Evolutionary conservation across 2,888 invertebrate species (phyloP).

Genomic region (Phania funesta): DNA sequence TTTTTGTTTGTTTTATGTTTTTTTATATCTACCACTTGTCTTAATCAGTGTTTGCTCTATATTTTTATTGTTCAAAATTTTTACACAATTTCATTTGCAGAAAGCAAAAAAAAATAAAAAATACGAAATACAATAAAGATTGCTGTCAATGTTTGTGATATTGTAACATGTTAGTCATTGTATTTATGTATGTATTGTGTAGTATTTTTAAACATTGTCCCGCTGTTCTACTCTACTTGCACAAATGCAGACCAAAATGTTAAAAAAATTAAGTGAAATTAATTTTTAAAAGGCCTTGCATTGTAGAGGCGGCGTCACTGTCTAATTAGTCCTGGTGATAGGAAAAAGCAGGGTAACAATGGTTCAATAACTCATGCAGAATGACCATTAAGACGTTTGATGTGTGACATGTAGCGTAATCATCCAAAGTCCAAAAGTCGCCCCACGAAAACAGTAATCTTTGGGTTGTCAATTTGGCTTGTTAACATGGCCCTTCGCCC

Average conservation of each 20-base stretch:
- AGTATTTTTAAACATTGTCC: conserved; percentile 2
- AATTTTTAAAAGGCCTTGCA: too few relatives aligned
- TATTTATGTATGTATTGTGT: too few relatives aligned
- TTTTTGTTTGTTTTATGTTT: neutral
- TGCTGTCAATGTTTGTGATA: conserved; percentile 38
- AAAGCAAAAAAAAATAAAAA: conserved; percentile 2
- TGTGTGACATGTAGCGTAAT: too few relatives aligned
- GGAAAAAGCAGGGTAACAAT: too few relatives aligned
- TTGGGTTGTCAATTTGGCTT: too few relatives aligned
- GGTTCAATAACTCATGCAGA: too few relatives aligned
- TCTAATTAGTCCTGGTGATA: too few relatives aligned
- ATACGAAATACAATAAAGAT: neutral
- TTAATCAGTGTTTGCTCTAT: conserved; percentile 12
- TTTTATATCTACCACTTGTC: conserved; percentile 6
- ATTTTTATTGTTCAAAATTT: conserved; percentile 43
- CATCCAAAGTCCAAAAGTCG: too few relatives aligned
- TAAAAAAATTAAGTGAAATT: neutral
- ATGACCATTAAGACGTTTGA: too few relatives aligned
- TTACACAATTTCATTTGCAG: conserved; percentile 50
- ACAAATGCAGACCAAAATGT: neutral
- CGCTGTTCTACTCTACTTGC: neutral
- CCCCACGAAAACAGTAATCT: too few relatives aligned
- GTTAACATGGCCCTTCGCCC: too few relatives aligned
- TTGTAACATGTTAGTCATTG: conserved; percentile 36
- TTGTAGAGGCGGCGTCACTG: too few relatives aligned